Base-by-base conservation (phyloP, 2,113 vertebrate species). In the Panurus biarmicus region DNA sequence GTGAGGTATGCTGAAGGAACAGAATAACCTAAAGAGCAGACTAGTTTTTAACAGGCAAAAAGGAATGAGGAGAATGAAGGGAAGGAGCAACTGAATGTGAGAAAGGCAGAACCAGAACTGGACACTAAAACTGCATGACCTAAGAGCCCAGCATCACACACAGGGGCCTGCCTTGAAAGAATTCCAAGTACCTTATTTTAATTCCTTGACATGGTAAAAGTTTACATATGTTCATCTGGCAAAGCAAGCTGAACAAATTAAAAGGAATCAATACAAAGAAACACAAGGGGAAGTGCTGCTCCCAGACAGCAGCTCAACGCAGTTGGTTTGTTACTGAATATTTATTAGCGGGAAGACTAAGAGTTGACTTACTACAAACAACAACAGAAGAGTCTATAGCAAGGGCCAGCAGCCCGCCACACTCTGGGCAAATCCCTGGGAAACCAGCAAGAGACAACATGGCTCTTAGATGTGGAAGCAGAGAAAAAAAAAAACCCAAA, bases 121-220 rank as follows among this genome's bases (percentile, higher is more conserved):
- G 53, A 48, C 21, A 5, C 10, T 5, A 38, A 25, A 21, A 17
- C 31, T 45, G 57, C 53, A 14, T 5, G 25, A 67, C 47, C 81
- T 40, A 33, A 48, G 82, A 85, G 78, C 80, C 84, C 93, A 66
- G 93, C 9, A 95, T 33, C 77, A 94, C 75, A 95, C 86, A 94
- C 90, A 36, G 69, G 84, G 96, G 65, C 83, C 91, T 72, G 40
- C 85, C 93, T 94, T 96, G 79, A 96, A 98, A 97, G 96, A 97
- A 97, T 94, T 97, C 91, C 96, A 98, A 98, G 98, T 97, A 98
- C 97, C 97, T 97, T 38, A 92, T 89, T 98, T 98, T 98, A 97
- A 98, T 97, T 97, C 97, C 94, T 97, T 75, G 92, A 98, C 97
- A 98, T 85, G 96, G 96, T 97, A 98, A 97, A 98, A 97, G 97